These are phyloP conservation scores for Diaprepes abbreviatus DNA, from an alignment of 2,888 invertebrate species.

Conservation along the genomic window DNA sequence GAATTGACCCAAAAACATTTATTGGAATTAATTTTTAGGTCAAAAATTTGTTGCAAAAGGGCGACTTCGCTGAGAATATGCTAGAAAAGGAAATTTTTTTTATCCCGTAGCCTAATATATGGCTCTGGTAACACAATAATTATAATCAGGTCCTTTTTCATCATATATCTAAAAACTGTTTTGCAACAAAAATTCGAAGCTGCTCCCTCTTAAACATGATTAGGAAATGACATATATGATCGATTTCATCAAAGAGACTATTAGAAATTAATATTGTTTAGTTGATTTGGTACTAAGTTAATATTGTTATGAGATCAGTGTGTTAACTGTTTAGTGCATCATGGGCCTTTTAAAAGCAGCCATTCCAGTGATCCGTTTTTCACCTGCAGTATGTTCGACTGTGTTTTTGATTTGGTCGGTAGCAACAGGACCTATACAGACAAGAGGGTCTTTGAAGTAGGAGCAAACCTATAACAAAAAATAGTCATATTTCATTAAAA, in stretches of 20 bases:
- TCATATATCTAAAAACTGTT: constrained; percentile 2
- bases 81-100: no score
- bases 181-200: constrained; percentile 10
- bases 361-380: constrained; percentile 80
- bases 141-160: background rate
- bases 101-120: no score
- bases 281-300: constrained; percentile 22
- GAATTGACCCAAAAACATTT: constrained; percentile 2
- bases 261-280: constrained; percentile 28
- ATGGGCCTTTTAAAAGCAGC: constrained; percentile 68
- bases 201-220: constrained; percentile 27
- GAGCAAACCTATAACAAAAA: constrained; percentile 78
- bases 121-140: background rate
- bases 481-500: no score
- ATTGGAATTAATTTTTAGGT: constrained; percentile 38
- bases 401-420: constrained; percentile 79
- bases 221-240: constrained; percentile 30
- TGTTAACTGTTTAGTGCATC: constrained; percentile 61
- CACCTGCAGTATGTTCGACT: constrained; percentile 85
- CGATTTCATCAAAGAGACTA: constrained; percentile 24
- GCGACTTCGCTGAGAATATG: no score
- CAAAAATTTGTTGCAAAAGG: constrained; percentile 31
- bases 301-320: constrained; percentile 20
- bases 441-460: constrained; percentile 91
- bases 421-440: constrained; percentile 89